Evolutionary conservation across 2,888 invertebrate genomes (phyloP).

Genomic region (Ceratothoa steindachneri): DNA sequence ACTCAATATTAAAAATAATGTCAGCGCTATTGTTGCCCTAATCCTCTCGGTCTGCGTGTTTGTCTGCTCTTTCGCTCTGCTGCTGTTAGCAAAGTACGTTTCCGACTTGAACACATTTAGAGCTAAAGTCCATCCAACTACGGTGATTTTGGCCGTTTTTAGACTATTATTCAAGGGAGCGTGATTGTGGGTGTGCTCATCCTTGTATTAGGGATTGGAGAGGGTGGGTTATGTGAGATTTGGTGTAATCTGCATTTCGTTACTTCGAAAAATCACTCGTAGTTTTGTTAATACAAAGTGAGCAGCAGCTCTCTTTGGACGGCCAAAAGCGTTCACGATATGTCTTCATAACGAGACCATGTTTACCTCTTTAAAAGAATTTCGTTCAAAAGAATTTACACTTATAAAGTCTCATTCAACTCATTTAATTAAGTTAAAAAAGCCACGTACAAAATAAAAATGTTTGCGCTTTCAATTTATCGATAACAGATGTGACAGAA

Average conservation of each 20-base stretch:
- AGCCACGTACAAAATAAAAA: background rate
- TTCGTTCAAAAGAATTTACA: background rate
- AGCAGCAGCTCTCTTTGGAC: background rate
- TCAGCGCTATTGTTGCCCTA: too few relatives aligned
- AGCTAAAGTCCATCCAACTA: too few relatives aligned
- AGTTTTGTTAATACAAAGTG: background rate
- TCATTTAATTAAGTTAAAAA: background rate
- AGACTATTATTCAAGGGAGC: too few relatives aligned
- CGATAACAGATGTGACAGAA: background rate
- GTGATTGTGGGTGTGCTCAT: too few relatives aligned
- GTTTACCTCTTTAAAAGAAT: background rate
- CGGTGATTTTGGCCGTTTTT: too few relatives aligned
- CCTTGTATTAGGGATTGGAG: too few relatives aligned
- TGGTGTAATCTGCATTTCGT: background rate
- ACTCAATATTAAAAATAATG: too few relatives aligned
- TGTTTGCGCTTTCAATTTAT: background rate
- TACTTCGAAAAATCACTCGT: background rate
- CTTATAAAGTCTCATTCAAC: background rate
- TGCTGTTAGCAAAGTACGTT: too few relatives aligned
- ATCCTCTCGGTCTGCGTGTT: too few relatives aligned
- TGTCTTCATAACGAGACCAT: background rate
- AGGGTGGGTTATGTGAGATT: too few relatives aligned
- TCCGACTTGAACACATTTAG: too few relatives aligned
- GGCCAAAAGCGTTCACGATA: background rate
- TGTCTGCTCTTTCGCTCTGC: too few relatives aligned